Evolutionary conservation across 2,797 vertebrate genomes (phyloP), one percentile per base, ranked within the genome.

Genomic region (Chelmon rostratus): DNA sequence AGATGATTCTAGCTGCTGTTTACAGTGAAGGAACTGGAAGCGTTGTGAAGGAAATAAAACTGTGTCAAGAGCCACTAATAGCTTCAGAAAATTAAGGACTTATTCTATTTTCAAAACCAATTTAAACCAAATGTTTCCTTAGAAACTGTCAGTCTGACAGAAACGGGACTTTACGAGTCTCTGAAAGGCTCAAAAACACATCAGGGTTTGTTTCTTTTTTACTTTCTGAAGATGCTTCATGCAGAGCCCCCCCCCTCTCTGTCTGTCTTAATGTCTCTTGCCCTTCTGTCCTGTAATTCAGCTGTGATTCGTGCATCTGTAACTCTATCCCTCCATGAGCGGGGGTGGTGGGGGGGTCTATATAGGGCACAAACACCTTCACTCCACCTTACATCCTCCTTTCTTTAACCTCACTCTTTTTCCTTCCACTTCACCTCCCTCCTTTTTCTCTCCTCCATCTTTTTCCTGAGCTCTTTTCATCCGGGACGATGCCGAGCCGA

Each of bases 361-460:
- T 96, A 95, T 96, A 95, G 96, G 95, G 75, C 82, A 80, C 96
- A 2, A 46, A 96, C 96, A 97, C 96, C 96, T 96, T 94, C 93
- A 1, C 8, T 93, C 85, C 89, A 90, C 74, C 73, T 75, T 69
- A 58, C 81, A 57, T 71, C 72, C 44, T 73, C 63, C 82, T 82
- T 66, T 73, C 52, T 72, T 47, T n/a, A 6, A 25, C 37, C 73
- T 81, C 90, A 61, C 86, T 93, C 88, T 79, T 56, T 71, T 84
- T 79, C 85, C 64, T 81, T 76, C 59, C 68, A 81, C 66, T 68
- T 31, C 73, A 58, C 69, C 69, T 58, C 75, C 78, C 63, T 73
- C 73, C 76, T 49, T 54, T 78, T 83, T 64, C 68, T 71, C 62
- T 62, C 67, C 77, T 89, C 79, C 53, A 63, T 79, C 80, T 88